phyloP scores from a whole-genome alignment of 1,140 invertebrate genomes.

The Tetragonula clypearis region DNA sequence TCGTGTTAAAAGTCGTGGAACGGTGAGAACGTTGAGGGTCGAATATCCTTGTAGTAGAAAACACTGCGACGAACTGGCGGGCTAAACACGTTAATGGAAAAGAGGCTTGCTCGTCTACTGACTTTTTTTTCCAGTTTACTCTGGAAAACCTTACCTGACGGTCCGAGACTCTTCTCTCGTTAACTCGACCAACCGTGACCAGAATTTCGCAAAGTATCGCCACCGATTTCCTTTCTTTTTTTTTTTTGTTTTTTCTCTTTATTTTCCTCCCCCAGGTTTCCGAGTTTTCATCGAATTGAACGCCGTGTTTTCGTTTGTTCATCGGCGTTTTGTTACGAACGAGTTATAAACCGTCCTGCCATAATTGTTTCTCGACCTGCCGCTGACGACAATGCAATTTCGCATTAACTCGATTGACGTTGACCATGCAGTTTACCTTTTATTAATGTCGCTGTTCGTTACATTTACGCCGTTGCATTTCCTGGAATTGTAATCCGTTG shows the following conservation, averaged over 20 bases:
- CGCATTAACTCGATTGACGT: slow-evolving; percentile 56
- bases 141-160: slow-evolving; percentile 5
- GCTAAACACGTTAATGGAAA: neutral
- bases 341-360: slow-evolving; percentile 50
- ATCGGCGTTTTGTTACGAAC: slow-evolving; percentile 12
- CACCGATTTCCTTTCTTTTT: neutral
- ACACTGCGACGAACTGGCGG: slow-evolving; percentile 18
- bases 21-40: slow-evolving; percentile 62
- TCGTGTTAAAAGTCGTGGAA: slow-evolving; percentile 63
- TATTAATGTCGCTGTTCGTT: slow-evolving; percentile 55
- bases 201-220: neutral
- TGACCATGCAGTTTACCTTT: slow-evolving; percentile 52
- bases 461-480: slow-evolving; percentile 46
- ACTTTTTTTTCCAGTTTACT: slow-evolving; percentile 33
- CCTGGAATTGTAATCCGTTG: slow-evolving; percentile 12
- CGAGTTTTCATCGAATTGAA: neutral
- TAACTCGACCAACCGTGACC: neutral
- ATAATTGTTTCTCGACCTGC: slow-evolving; percentile 43
- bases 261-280: neutral
- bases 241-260: neutral
- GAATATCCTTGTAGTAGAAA: slow-evolving; percentile 54
- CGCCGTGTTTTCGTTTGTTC: slow-evolving; percentile 1
- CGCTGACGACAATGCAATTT: slow-evolving; percentile 49
- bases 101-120: slow-evolving; percentile 23
- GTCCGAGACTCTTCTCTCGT: slow-evolving; percentile 4